A percentile compares a stretch with the other conserved stretches of the same genome.
Evolutionary conservation across 2,113 vertebrate genomes (phyloP).

Genomic region (Apteryx owenii): DNA sequence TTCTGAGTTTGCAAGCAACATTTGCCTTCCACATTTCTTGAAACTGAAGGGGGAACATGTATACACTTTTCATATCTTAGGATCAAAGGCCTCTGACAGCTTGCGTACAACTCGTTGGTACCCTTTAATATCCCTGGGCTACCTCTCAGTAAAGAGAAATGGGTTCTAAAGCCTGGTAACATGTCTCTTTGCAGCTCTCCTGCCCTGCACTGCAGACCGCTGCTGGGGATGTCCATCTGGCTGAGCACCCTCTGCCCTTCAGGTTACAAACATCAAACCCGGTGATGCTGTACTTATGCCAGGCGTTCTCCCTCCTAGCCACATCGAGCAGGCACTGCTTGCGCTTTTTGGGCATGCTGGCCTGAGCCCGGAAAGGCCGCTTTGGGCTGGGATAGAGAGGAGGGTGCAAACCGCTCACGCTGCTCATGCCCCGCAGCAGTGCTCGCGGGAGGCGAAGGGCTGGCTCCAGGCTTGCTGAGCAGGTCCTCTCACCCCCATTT

Average conservation of each 20-base stretch:
- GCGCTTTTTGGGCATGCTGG: too few species aligned
- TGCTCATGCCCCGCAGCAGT: too few species aligned
- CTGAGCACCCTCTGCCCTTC: neutral
- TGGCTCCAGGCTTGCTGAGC: neutral
- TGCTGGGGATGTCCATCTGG: neutral
- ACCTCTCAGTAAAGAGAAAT: neutral
- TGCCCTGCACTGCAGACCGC: rapidly evolving
- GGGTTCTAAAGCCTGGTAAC: neutral
- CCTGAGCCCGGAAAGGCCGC: too few species aligned
- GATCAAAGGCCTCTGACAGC: neutral
- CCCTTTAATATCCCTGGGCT: too few species aligned
- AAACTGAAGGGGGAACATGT: neutral
- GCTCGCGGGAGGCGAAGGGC: neutral
- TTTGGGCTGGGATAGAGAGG: neutral
- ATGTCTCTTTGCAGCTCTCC: neutral
- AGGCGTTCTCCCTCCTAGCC: neutral
- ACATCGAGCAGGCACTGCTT: neutral
- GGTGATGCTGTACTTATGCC: neutral
- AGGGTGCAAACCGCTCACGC: neutral
- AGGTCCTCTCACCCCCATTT: neutral
- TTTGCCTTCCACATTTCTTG: neutral
- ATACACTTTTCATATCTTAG: neutral
- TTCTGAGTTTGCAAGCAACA: neutral
- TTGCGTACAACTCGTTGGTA: neutral
- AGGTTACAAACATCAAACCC: neutral